Base-by-base conservation (phyloP, 2,113 vertebrate genomes). In the Dryoscopus gambensis region DNA sequence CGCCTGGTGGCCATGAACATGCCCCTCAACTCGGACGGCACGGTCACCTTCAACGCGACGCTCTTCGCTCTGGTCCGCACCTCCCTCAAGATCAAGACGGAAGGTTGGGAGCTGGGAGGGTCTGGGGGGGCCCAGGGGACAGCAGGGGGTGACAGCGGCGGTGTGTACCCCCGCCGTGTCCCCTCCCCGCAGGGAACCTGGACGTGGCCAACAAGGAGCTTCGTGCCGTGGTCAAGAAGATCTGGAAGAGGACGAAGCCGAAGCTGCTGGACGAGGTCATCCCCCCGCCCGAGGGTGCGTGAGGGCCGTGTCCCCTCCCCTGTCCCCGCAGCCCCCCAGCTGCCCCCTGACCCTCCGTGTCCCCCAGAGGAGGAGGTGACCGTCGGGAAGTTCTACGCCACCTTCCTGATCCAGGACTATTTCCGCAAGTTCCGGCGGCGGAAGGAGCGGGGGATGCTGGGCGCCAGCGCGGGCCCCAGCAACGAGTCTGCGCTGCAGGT, bases 341-440 rank as follows among this genome's bases (percentile, higher is more conserved):
- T 13, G 39, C 2, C 63, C 62, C 44, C 63, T 87, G 73, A 87
- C 55, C 22, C 14, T 23, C 31, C 2, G 19, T 77, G 84, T 27
- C 31, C 59, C 55, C 42, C 68, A 89, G 77, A 89, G 86, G 86
- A 89, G 59, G 86, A 81, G 59, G 86, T 81, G 12, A 81, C 86
- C 33, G 86, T 81, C 2, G 86, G 86, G 5, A 89, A 81, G 77
- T 81, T 81, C 75, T 87, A 89, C 22, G 76, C 86, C 86, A 81
- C 86, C 18, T 89, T 89, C 68, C 86, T 89, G 68, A 89, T 89
- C 77, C 86, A 89, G 86, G 86, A 89, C 37, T 89, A 89, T 71
- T 89, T 89, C 77, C 86, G 86, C 86, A 89, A 89, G 59, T 89
- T 89, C 68, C 86, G 86, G 76, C 68, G 86, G 77, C 77, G 86